These are phyloP conservation scores for Diogma glabrata DNA, from an alignment of 2,888 invertebrate species.

Conservation along the genomic window DNA sequence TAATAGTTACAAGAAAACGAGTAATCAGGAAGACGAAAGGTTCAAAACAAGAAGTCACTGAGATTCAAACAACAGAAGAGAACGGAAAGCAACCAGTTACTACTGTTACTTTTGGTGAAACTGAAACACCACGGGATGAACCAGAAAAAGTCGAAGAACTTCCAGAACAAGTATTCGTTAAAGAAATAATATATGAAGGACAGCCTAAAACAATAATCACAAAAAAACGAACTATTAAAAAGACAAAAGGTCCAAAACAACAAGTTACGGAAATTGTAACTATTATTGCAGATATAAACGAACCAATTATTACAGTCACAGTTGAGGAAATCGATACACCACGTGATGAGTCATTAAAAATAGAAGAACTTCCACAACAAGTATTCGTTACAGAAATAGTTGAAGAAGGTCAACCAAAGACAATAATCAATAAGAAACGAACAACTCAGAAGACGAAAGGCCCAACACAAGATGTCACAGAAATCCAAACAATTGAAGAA, in stretches of 20 bases:
- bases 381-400: constrained; percentile 27
- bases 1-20: constrained; percentile 24
- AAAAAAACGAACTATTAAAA: constrained; percentile 17
- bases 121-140: constrained; percentile 16
- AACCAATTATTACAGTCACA: constrained; percentile 29
- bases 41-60: constrained; percentile 31
- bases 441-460: constrained; percentile 27
- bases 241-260: constrained; percentile 24
- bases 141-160: constrained; percentile 29
- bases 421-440: constrained; percentile 29
- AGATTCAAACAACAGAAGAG: constrained; percentile 34
- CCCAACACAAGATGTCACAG: constrained; percentile 27
- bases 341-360: constrained; percentile 19
- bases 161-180: constrained; percentile 3
- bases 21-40: constrained; percentile 27
- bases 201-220: constrained; percentile 13
- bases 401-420: constrained; percentile 13
- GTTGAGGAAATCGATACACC: constrained; percentile 26
- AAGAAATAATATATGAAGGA: constrained; percentile 12
- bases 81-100: constrained; percentile 31
- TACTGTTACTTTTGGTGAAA: constrained; percentile 24
- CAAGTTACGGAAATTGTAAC: constrained; percentile 27
- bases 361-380: constrained; percentile 31
- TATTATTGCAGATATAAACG: constrained; percentile 29
- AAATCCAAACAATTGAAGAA: constrained; percentile 34